Percentiles rank a stretch among this genome's conserved stretches.
These are phyloP conservation scores for Apamea crenata DNA, from an alignment of 2,888 invertebrate species.

Conservation along the genomic window DNA sequence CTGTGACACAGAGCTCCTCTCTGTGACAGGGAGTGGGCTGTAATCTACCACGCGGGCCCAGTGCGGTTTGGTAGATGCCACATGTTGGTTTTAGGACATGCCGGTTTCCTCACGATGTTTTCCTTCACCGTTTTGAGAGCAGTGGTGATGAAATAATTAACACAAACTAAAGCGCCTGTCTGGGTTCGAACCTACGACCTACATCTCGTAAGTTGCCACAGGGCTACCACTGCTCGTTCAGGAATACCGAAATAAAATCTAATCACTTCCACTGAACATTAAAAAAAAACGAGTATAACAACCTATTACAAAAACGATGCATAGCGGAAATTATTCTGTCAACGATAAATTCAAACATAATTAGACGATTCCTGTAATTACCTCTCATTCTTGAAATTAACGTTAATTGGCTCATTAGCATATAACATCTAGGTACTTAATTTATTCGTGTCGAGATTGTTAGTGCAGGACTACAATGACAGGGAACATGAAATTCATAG, in stretches of 20 bases:
- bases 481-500: conserved; percentile 51
- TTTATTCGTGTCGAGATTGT: conserved; percentile 62
- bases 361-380: conserved; percentile 68
- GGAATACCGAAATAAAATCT: not conserved
- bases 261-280: conserved; percentile 5
- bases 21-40: too few relatives aligned
- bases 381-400: conserved; percentile 68
- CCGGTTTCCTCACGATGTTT: too few relatives aligned
- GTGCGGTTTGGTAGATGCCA: too few relatives aligned
- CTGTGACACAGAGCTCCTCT: too few relatives aligned
- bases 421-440: conserved; percentile 48
- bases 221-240: not conserved
- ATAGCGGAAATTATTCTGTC: conserved; percentile 61
- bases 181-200: too few relatives aligned
- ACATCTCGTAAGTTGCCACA: too few relatives aligned
- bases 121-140: too few relatives aligned
- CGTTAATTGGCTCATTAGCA: conserved; percentile 72
- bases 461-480: conserved; percentile 52
- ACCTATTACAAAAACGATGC: conserved; percentile 44
- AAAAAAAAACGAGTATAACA: conserved; percentile 23
- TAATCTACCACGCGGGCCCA: too few relatives aligned
- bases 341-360: conserved; percentile 67
- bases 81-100: too few relatives aligned
- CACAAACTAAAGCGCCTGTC: too few relatives aligned
- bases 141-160: too few relatives aligned